Base-by-base conservation (phyloP, 2,888 invertebrate genomes). In the Eristalis intricaria region DNA sequence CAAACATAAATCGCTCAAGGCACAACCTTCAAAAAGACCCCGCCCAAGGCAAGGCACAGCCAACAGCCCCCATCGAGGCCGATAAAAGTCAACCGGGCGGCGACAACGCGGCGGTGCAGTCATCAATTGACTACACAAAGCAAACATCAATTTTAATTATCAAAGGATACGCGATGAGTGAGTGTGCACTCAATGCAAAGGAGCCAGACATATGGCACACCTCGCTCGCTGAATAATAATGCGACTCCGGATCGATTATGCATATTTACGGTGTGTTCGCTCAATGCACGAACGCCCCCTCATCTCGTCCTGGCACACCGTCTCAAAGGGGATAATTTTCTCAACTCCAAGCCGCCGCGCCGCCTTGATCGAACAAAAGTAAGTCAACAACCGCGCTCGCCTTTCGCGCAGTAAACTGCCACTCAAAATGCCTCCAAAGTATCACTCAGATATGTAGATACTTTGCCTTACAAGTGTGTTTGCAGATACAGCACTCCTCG, bases 191-290 rank as follows among this genome's bases (percentile, higher is more conserved):
- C 56, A 74, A 74, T 74, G 38, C 26, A 56, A 56, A 75, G 38
- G 58, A 7, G 10, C 29, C 23, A 50, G 32, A 66, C 26, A 58
- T 22, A 40, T 68, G 43, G 3, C 19, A 19, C 43, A 69, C 22
- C 35, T 35, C 1, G 15, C 58, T 63, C 32, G 32, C 40, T 68
- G 76, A 77, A 77, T 69, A 68, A 68, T 68, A 76, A 76, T 76
- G 19, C 15, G 35, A 56, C 19, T 56, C 15, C 1, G 11, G 68
- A 77, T 69, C 63, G 77, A 77, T 69, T 69, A 61, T 26, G 50
- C 50, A 61, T 65, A 58, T 71, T 19, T 22, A 78, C 56, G 64
- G 70, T 78, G 43, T 43, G 26, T 26, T n/a, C n/a, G 43, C n/a
- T 64, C 79, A 32, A 40, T 71, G 79, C 71, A 71, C 56, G 10